Evolutionary conservation across 2,888 invertebrate species (phyloP), one percentile per base, ranked within the genome.

Genomic region (Drosophila paranaensis): DNA sequence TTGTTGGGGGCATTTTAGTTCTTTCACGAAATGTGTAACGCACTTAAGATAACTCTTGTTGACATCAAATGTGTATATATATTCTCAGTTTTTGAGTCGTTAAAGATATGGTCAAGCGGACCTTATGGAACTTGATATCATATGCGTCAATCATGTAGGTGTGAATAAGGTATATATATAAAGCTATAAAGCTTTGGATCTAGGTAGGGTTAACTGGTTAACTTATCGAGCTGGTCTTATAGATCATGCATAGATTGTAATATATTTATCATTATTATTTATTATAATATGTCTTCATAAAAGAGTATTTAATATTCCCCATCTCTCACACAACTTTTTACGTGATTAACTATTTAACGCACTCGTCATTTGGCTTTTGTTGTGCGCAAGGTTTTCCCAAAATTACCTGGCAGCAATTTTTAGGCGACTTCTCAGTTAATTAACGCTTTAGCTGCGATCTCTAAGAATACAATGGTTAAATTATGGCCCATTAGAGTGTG

Each of bases 381-480:
- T 79, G 13, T 74, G 51, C 10, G 58, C 78, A 81, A 74, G 71
- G 64, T 71, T 74, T 60, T 73, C 45, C 45, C 42, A 42, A 80
- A 71, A 67, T 64, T 77, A 62, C 51, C 61, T 50, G 56, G 48
- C 43, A 60, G 68, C 64, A 74, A 65, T 78, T 79, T 67, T 67
- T 25, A 67, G 76, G 69, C 68, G 74, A 86, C 84, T 88, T 89
- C 85, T 82, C 89, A 88, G 88, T 85, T 89, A 79, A 84, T 84
- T 89, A 88, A 69, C 71, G 65, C 71, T 60, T 70, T 64, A 74
- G 67, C 60, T 71, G 58, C 68, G 64, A 60, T 62, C 51, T 67
- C 56, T 55, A 16, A 62, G 69, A 75, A 77, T 67, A 87, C 89
- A 83, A 87, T 88, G 78, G 64, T 35, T 67, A 74, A 89, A 83